Conservation (phyloP, 2,888 invertebrate genomes). For the Dexiosoma caninum region DNA sequence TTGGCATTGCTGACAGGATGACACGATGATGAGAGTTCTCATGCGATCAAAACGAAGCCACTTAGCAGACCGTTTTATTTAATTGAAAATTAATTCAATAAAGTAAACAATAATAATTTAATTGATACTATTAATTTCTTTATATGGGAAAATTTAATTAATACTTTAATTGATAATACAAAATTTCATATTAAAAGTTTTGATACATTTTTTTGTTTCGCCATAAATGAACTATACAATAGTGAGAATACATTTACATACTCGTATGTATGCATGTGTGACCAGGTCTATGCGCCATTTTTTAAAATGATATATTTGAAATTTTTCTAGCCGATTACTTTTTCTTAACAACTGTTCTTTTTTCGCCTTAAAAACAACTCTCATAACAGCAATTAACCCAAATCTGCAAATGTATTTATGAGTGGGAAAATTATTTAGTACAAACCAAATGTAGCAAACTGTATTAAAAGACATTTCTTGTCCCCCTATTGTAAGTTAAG, state of each 20-base stretch:
- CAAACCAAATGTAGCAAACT: background rate
- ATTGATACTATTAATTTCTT: too few relatives aligned
- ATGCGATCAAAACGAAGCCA: too few relatives aligned
- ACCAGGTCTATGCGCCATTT: background rate
- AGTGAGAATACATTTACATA: background rate
- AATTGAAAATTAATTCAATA: too few relatives aligned
- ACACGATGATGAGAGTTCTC: too few relatives aligned
- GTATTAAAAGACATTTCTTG: conserved; percentile 8
- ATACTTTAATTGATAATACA: too few relatives aligned
- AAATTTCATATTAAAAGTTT: too few relatives aligned
- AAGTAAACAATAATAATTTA: too few relatives aligned
- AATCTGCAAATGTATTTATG: conserved; percentile 45
- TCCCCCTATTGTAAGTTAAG: background rate
- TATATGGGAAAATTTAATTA: too few relatives aligned
- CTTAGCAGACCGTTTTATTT: too few relatives aligned
- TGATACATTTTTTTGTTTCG: too few relatives aligned
- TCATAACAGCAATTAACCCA: conserved; percentile 57
- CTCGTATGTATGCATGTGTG: background rate
- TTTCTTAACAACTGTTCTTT: conserved; percentile 19
- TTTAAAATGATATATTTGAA: background rate
- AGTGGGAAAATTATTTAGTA: conserved; percentile 36
- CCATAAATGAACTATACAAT: too few relatives aligned
- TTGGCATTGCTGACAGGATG: too few relatives aligned
- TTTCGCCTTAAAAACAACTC: conserved; percentile 2
- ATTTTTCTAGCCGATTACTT: conserved; percentile 29